A percentile compares a stretch with the other conserved stretches of the same genome.
Evolutionary conservation across 1,140 invertebrate species (phyloP).

Genomic region (Diuraphis noxia): DNA sequence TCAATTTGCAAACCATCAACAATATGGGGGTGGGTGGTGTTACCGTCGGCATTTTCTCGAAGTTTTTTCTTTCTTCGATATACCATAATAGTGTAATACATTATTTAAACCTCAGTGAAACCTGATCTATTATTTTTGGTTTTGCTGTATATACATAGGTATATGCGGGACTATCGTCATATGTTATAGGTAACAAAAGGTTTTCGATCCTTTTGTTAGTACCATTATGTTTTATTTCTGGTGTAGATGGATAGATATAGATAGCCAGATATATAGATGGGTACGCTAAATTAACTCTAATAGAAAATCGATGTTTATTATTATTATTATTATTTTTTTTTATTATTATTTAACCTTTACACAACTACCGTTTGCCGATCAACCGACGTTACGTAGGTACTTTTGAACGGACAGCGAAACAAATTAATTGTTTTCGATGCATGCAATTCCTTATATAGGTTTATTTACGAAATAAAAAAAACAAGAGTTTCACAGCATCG

Average conservation of each 20-base stretch:
- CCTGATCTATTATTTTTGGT: slow-evolving; percentile 1
- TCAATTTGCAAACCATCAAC: not conserved
- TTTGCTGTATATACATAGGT: not conserved
- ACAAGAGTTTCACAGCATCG: not conserved
- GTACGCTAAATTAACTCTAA: not conserved
- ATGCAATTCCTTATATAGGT: slow-evolving; percentile 1
- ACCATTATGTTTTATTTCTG: not conserved
- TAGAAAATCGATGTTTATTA: slow-evolving; percentile 5
- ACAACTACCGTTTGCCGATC: not conserved
- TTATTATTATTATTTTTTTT: not conserved
- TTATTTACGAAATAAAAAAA: slow-evolving; percentile 15
- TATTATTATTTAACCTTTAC: slow-evolving; percentile 30
- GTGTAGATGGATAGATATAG: not conserved
- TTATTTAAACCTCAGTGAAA: slow-evolving; percentile 4
- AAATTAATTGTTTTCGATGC: slow-evolving; percentile 6
- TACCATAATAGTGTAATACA: not conserved
- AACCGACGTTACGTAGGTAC: not conserved
- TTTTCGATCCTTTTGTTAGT: slow-evolving; percentile 17
- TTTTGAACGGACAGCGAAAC: slow-evolving; percentile 12
- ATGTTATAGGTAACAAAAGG: slow-evolving; percentile 13
- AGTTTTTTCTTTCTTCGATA: not conserved
- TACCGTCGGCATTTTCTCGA: not conserved
- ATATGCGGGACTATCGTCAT: not conserved
- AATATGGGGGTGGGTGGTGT: not conserved
- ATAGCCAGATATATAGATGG: not conserved